Evolutionary conservation across 2,797 vertebrate species (phyloP).

Genomic region (Malacoctenus gilli): DNA sequence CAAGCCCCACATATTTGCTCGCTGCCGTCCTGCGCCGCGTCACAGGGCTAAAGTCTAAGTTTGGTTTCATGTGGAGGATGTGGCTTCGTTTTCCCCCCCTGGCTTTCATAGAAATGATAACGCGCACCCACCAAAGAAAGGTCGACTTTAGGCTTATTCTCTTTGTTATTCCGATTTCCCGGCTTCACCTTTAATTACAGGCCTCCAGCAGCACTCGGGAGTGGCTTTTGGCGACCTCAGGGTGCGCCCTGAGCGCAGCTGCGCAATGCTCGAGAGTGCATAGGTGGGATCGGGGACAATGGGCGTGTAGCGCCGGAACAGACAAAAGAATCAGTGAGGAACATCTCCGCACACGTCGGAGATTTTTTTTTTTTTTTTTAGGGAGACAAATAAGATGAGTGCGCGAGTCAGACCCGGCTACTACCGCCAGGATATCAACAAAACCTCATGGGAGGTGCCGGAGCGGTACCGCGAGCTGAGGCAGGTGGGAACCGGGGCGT

Average conservation of each 20-base stretch:
- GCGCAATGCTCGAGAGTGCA: constrained; percentile 51
- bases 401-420: constrained; percentile 83
- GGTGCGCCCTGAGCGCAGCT: constrained; percentile 65
- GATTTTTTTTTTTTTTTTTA: neutral
- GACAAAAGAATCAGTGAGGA: constrained; percentile 18
- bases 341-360: neutral
- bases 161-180: too few relatives aligned
- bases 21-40: too few relatives aligned
- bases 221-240: constrained; percentile 69
- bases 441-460: constrained; percentile 92
- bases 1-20: constrained; percentile 36
- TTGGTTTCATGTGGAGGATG: too few relatives aligned
- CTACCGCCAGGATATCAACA: constrained; percentile 89
- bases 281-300: constrained; percentile 70
- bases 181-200: constrained; percentile 44
- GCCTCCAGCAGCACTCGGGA: constrained; percentile 44
- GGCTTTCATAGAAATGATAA: too few relatives aligned
- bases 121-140: too few relatives aligned
- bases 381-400: constrained; percentile 74
- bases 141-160: too few relatives aligned
- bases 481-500: constrained; percentile 93
- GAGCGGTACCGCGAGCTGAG: constrained; percentile 89
- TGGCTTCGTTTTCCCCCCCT: too few relatives aligned
- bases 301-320: constrained; percentile 58
- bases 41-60: too few relatives aligned